Evolutionary conservation across 2,888 invertebrate species (phyloP).

Genomic region (Cremastobaeus sp.): DNA sequence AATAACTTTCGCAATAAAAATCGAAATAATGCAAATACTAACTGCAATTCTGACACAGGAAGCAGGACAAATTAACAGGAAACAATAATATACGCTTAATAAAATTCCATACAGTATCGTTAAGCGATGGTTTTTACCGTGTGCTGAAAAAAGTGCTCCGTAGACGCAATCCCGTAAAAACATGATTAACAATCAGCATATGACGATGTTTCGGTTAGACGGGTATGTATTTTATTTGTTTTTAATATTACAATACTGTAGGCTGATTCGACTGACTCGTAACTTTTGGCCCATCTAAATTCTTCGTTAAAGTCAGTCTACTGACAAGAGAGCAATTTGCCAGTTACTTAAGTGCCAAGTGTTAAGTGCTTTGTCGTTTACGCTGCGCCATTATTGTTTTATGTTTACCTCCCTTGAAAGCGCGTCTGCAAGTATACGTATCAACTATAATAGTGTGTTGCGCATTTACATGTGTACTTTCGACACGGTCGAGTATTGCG

Average conservation of each 20-base stretch:
- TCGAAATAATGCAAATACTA: slow-evolving; percentile 35
- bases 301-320: slow-evolving; percentile 72
- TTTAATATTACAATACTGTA: slow-evolving; percentile 26
- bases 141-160: slow-evolving; percentile 26
- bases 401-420: slow-evolving; percentile 72
- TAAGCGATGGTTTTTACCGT: slow-evolving; percentile 40
- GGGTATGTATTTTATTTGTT: not conserved
- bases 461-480: slow-evolving; percentile 24
- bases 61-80: slow-evolving; percentile 57
- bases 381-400: slow-evolving; percentile 78
- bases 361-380: slow-evolving; percentile 78
- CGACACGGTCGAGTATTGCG: slow-evolving; percentile 23
- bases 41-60: slow-evolving; percentile 46
- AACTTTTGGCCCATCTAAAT: slow-evolving; percentile 70
- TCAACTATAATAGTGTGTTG: slow-evolving; percentile 33
- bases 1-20: slow-evolving; percentile 32
- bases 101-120: slow-evolving; percentile 46
- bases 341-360: slow-evolving; percentile 79
- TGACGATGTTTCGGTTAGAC: no score
- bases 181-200: slow-evolving; percentile 44
- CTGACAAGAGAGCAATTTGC: slow-evolving; percentile 78
- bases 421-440: slow-evolving; percentile 32
- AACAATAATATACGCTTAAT: slow-evolving; percentile 60
- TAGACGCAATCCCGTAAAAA: slow-evolving; percentile 23
- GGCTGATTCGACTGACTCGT: slow-evolving; percentile 44